These are phyloP conservation scores for Zalophus californianus DNA, from an alignment of 2,797 vertebrate genomes.

Conservation along the genomic window DNA sequence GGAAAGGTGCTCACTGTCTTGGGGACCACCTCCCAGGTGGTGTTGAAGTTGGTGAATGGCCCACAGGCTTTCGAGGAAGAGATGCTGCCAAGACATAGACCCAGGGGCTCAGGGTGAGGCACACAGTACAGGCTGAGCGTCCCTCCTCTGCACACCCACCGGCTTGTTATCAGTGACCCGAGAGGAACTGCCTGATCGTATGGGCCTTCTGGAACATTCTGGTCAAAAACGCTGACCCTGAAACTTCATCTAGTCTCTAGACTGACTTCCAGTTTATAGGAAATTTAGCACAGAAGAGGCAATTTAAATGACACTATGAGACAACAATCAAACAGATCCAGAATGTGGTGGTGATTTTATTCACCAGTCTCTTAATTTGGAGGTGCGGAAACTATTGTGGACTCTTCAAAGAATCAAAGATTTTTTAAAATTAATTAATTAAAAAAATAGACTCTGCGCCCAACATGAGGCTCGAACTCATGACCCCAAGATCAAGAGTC, in stretches of 20 bases:
- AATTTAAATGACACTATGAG: background rate
- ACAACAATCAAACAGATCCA: background rate
- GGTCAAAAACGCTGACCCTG: background rate
- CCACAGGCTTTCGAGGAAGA: slow-evolving; percentile 94
- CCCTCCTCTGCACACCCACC: fast-evolving
- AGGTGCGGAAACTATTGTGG: background rate
- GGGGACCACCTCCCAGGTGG: slow-evolving; percentile 93
- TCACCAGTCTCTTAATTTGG: background rate
- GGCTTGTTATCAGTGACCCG: background rate
- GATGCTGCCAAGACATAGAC: slow-evolving; percentile 88
- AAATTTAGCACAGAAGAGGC: background rate
- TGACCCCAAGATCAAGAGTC: too few species aligned
- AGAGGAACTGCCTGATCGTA: background rate
- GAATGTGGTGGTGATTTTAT: background rate
- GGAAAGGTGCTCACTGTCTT: slow-evolving; percentile 87
- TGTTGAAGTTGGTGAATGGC: slow-evolving; percentile 92
- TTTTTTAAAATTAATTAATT: background rate
- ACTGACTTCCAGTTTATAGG: background rate
- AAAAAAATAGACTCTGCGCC: background rate
- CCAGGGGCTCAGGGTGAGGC: background rate
- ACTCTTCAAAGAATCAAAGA: background rate
- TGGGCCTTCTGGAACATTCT: background rate
- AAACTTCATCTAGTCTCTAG: background rate
- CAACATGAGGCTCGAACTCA: background rate
- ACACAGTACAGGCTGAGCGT: fast-evolving